Conservation (phyloP, 1,140 invertebrate species). For the Lepidurus arcticus region DNA sequence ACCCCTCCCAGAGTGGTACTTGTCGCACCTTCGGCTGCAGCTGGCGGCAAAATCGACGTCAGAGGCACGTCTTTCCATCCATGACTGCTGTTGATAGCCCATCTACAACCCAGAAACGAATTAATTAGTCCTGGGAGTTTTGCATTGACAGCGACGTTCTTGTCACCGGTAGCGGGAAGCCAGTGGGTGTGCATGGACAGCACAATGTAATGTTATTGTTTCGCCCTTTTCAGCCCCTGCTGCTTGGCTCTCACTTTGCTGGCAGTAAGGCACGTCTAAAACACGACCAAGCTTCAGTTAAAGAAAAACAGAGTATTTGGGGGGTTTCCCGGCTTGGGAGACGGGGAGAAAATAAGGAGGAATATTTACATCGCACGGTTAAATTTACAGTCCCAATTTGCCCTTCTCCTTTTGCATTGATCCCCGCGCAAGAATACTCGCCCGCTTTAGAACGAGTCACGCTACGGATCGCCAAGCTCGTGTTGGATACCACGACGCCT, state of each 20-base stretch:
- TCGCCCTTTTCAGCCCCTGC: constrained; percentile 27
- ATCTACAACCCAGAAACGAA: constrained; percentile 20
- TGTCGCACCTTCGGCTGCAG: neutral
- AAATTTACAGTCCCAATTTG: constrained; percentile 57
- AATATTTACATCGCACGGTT: constrained; percentile 73
- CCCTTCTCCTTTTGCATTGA: constrained; percentile 39
- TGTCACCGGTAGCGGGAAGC: constrained; percentile 25
- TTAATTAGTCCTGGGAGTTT: neutral
- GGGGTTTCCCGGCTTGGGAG: neutral
- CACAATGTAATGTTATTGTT: constrained; percentile 25
- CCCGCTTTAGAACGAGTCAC: constrained; percentile 37
- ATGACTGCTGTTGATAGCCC: constrained; percentile 32
- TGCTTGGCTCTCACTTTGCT: constrained; percentile 10
- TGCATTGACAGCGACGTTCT: neutral
- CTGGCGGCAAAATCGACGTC: constrained; percentile 13
- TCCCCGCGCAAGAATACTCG: constrained; percentile 41
- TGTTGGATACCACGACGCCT: constrained; percentile 43
- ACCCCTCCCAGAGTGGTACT: neutral
- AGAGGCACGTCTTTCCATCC: constrained; percentile 31
- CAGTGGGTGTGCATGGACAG: constrained; percentile 27
- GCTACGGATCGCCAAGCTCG: constrained; percentile 41
- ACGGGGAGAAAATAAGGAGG: neutral
- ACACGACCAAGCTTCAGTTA: neutral
- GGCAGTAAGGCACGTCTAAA: constrained; percentile 28
- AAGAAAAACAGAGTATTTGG: neutral